These are phyloP conservation scores for Mormyrus lacerda DNA, from an alignment of 2,113 vertebrate species.

Conservation along the genomic window DNA sequence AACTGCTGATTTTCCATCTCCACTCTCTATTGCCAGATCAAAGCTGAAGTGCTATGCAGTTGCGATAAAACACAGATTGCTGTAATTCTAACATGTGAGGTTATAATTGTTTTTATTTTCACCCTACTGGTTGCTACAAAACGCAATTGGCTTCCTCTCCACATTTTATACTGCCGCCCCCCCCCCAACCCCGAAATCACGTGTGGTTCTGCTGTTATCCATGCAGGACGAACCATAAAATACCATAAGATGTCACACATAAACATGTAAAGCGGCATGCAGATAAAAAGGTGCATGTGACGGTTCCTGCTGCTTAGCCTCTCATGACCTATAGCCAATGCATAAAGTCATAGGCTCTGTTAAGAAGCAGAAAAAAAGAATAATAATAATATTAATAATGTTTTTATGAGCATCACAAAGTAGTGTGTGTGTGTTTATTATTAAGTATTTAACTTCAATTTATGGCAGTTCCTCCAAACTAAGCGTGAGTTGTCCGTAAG, in stretches of 20 bases:
- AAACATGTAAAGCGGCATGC: neutral
- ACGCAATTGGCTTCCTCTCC: neutral
- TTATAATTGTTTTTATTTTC: neutral
- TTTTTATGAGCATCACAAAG: too few relatives aligned
- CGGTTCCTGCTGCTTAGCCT: neutral
- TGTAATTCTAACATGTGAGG: neutral
- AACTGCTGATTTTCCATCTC: neutral
- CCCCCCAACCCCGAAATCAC: neutral
- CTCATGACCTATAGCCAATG: neutral
- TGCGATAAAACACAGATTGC: neutral
- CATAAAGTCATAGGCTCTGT: neutral
- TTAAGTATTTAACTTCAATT: neutral
- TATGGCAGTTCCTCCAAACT: neutral
- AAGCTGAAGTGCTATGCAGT: neutral
- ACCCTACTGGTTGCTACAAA: neutral
- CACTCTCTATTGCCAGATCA: neutral
- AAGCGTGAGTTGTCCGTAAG: neutral
- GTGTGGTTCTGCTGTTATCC: neutral
- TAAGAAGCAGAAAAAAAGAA: neutral
- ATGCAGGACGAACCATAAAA: neutral
- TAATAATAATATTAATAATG: too few relatives aligned
- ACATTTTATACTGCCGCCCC: neutral
- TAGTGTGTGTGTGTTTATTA: too few relatives aligned
- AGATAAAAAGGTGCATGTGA: neutral
- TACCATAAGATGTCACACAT: neutral